Base-by-base conservation (phyloP, 53 echinoderm and acorn worm species). In the Paracentrotus lividus region DNA sequence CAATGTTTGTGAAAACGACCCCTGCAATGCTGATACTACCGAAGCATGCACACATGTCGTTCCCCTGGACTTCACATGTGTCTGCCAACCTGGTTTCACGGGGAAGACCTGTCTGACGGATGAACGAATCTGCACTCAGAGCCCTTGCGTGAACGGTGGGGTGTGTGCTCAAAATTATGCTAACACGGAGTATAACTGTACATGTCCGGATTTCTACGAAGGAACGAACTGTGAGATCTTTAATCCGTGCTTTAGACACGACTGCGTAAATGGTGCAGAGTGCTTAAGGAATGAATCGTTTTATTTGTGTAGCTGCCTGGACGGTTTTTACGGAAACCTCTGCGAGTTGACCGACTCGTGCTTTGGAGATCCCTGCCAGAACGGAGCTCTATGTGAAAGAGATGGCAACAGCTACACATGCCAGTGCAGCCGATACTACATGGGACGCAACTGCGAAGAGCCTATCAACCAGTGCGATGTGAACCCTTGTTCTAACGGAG, bases 141-240 rank as follows among this genome's bases (percentile, higher is more conserved):
- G 85, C 2, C 96, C 96, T 0, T 99, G 99, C 53, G 90, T 93
- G 36, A 99, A 99, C 84, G 93, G 91, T n/a, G 99, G 96, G 27
- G 86, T 85, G 6, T 99, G 99, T 49, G 88, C 84, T 8, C 97
- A 96, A 78, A 96, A 95, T 23, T 85, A 90, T 29, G 96, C 94
- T 1, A 97, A 97, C 38, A 93, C 96, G 8, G 81, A 91, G 24
- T 99, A 96, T 59, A 94, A 86, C 23, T 99, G 99, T 55, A 93
- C 94, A 0, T 99, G 99, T 64, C 94, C 95, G 5, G 99, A 96
- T 59, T 99, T 96, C 84, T 97, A 96, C 60, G 99, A 99, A 85
- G 97, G 99, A 24, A 61, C 31, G 31, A 77, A 97, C 45, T 99
- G 99, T 64, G 93, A 96, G 90, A 59, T 88, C 1, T 99, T 94